A percentile compares a stretch with the other conserved stretches of the same genome.
Evolutionary conservation across 2,113 vertebrate genomes (phyloP).

Genomic region (Beaufortia kweichowensis): DNA sequence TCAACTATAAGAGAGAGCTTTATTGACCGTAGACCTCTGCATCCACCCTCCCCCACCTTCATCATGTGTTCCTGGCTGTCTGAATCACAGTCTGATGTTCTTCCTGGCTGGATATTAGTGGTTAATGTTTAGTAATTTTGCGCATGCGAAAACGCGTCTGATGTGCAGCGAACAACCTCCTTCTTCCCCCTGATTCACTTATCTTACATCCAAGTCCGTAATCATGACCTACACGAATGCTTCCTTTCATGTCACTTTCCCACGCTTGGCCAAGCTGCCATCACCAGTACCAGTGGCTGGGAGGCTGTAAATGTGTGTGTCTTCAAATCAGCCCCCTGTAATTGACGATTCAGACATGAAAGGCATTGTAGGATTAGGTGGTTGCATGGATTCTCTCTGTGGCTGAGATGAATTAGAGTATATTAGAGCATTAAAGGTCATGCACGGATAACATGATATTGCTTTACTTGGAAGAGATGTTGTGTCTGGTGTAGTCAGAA

Average conservation of each 20-base stretch:
- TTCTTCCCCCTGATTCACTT: slow-evolving; percentile 57
- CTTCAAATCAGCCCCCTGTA: slow-evolving; percentile 55
- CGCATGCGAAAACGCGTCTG: slow-evolving; percentile 59
- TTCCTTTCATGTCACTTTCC: slow-evolving; percentile 57
- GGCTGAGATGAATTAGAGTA: slow-evolving; percentile 54
- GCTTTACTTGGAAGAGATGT: slow-evolving; percentile 26
- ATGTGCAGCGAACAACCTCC: slow-evolving; percentile 56
- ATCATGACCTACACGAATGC: slow-evolving; percentile 45
- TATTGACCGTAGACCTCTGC: slow-evolving; percentile 19
- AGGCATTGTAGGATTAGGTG: slow-evolving; percentile 50
- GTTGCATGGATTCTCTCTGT: slow-evolving; percentile 45
- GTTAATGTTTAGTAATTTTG: slow-evolving; percentile 60
- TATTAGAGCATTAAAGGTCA: slow-evolving; percentile 57
- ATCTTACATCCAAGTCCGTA: slow-evolving; percentile 42
- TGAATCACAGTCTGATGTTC: slow-evolving; percentile 57
- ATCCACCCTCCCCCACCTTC: not conserved
- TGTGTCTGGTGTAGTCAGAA: not conserved
- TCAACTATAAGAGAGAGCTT: slow-evolving; percentile 22
- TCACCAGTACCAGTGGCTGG: slow-evolving; percentile 39
- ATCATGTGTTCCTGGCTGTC: slow-evolving; percentile 17
- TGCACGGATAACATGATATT: slow-evolving; percentile 44
- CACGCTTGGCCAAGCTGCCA: slow-evolving; percentile 59
- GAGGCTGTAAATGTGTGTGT: slow-evolving; percentile 49
- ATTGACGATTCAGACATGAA: slow-evolving; percentile 60
- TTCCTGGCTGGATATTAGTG: slow-evolving; percentile 69